Conservation (phyloP, 2,113 vertebrate species). For the Sylvilagus bachmani region DNA sequence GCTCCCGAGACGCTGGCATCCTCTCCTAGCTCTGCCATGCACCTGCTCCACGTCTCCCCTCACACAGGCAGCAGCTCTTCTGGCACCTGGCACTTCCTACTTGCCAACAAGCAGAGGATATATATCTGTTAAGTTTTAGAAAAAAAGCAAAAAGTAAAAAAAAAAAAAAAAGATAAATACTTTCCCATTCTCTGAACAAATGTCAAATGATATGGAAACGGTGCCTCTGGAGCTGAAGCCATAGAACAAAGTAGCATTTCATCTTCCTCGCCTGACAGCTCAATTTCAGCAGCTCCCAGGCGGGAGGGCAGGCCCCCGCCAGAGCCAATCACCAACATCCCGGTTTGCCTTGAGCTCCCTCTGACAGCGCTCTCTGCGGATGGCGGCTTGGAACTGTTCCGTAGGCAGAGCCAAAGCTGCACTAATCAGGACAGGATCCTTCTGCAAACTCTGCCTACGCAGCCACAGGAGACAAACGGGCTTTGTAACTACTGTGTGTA, state of each 20-base stretch:
- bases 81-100: neutral
- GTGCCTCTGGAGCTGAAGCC: constrained; percentile 63
- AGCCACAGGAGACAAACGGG: neutral
- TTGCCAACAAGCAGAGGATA: constrained; percentile 41
- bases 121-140: constrained; percentile 22
- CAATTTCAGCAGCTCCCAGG: constrained; percentile 67
- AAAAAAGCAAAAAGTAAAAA: neutral
- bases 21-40: neutral
- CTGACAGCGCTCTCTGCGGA: constrained; percentile 47
- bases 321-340: constrained; percentile 42
- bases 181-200: constrained; percentile 72
- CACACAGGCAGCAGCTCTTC: neutral
- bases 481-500: neutral
- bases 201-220: constrained; percentile 71
- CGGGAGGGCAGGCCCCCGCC: neutral
- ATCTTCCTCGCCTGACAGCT: constrained; percentile 76
- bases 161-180: constrained; percentile 64
- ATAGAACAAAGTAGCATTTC: constrained; percentile 77
- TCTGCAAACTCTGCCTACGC: neutral
- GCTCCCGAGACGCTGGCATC: neutral
- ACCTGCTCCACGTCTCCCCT: rapidly evolving
- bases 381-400: constrained; percentile 42
- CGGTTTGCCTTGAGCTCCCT: neutral
- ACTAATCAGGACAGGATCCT: neutral
- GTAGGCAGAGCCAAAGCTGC: constrained; percentile 46